phyloP scores from a whole-genome alignment of 2,888 invertebrate species.

The Alsophila aescularia region DNA sequence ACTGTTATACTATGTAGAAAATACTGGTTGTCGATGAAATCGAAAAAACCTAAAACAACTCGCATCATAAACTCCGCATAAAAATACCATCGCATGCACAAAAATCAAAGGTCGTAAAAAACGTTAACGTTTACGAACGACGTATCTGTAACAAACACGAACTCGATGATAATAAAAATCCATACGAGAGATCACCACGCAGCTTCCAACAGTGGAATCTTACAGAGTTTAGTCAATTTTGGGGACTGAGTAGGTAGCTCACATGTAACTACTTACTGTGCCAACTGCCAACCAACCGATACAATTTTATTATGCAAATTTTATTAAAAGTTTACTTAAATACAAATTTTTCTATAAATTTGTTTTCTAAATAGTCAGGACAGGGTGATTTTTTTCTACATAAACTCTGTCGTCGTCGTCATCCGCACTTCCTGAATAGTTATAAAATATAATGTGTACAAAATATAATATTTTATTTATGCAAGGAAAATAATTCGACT shows the following conservation, averaged over 20 bases:
- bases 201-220: constrained; percentile 2
- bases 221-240: neutral
- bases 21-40: no score
- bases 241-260: no score
- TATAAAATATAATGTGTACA: no score
- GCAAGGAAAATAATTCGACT: no score
- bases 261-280: no score
- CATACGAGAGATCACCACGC: neutral
- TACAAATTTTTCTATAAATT: neutral
- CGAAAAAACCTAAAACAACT: neutral
- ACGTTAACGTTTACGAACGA: constrained; percentile 3
- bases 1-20: no score
- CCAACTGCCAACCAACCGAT: no score
- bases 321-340: no score
- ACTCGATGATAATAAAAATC: constrained; percentile 8
- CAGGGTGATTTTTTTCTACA: constrained; percentile 1
- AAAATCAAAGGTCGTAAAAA: constrained; percentile 18
- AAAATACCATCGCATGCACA: constrained; percentile 7
- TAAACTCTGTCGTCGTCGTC: neutral
- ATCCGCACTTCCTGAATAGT: neutral
- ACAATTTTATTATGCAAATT: no score
- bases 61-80: neutral
- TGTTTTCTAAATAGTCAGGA: neutral
- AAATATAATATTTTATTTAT: no score
- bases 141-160: constrained; percentile 1